A percentile compares a stretch with the other conserved stretches of the same genome.
phyloP scores from a whole-genome alignment of 1,140 invertebrate species.

The Pseudomyrmex flavicornis region DNA sequence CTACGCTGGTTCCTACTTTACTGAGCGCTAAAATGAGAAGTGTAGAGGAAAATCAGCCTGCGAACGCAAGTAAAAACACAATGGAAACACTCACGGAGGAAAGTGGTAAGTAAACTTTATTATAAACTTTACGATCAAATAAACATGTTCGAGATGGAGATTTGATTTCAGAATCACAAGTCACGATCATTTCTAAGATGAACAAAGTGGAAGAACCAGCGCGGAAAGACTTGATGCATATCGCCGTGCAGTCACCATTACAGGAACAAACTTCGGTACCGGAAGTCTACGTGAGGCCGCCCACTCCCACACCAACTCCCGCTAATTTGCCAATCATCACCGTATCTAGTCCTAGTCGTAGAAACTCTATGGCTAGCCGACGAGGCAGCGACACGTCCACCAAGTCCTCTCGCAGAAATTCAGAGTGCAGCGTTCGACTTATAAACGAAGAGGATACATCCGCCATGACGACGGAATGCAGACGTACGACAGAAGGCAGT shows the following conservation, averaged over 20 bases:
- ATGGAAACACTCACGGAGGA: conserved; percentile 23
- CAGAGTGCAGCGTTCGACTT: conserved; percentile 80
- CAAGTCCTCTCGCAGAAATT: conserved; percentile 77
- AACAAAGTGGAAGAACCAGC: conserved; percentile 15
- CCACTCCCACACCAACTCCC: conserved; percentile 81
- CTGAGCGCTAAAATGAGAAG: conserved; percentile 84
- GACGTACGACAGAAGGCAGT: conserved; percentile 64
- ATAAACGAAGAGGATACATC: conserved; percentile 66
- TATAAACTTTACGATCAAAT: background rate
- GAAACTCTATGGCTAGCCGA: conserved; percentile 80
- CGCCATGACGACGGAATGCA: conserved; percentile 38
- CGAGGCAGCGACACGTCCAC: conserved; percentile 79
- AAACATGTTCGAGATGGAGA: background rate
- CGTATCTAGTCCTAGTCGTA: conserved; percentile 80
- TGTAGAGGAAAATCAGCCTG: conserved; percentile 81
- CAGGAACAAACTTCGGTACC: conserved; percentile 76
- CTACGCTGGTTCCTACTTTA: conserved; percentile 86
- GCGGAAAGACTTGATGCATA: conserved; percentile 15
- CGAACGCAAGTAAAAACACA: conserved; percentile 53
- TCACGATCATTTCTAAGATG: conserved; percentile 7
- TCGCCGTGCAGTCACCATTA: conserved; percentile 12
- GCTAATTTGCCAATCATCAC: conserved; percentile 81
- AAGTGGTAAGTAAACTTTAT: background rate
- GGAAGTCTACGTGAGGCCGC: conserved; percentile 82
- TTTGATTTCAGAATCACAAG: conserved; percentile 20